phyloP scores from a whole-genome alignment of 2,113 vertebrate species.

The Boulengeromyrus knoepffleri region DNA sequence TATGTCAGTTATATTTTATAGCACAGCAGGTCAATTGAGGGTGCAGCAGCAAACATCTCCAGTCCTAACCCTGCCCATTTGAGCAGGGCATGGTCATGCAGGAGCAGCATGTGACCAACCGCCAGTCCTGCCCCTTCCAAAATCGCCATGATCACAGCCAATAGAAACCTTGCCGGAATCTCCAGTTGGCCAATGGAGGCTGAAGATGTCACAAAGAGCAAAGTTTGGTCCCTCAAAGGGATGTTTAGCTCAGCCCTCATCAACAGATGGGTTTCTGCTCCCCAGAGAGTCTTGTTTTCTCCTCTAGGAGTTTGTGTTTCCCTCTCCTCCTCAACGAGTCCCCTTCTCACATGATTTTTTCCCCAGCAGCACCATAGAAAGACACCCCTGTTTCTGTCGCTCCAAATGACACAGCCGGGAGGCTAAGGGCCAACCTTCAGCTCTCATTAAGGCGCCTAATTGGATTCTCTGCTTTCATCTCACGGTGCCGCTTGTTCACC shows the following conservation, averaged over 20 bases:
- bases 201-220: neutral
- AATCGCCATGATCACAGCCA: neutral
- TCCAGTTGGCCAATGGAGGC: neutral
- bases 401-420: neutral
- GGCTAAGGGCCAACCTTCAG: neutral
- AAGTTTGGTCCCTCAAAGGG: neutral
- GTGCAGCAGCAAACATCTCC: neutral
- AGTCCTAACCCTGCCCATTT: neutral
- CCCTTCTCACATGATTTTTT: neutral
- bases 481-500: neutral
- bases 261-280: neutral
- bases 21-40: neutral
- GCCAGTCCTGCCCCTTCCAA: neutral
- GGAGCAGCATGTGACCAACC: neutral
- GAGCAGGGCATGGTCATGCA: neutral
- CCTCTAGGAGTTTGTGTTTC: neutral
- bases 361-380: neutral
- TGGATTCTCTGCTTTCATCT: constrained; percentile 6
- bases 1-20: neutral
- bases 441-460: constrained; percentile 4
- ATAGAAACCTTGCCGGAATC: neutral
- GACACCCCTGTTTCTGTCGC: neutral
- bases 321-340: neutral
- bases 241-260: neutral
- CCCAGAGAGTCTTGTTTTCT: neutral